Base-by-base conservation (phyloP, 2,888 invertebrate genomes). In the Branchinecta sandiegonensis region DNA sequence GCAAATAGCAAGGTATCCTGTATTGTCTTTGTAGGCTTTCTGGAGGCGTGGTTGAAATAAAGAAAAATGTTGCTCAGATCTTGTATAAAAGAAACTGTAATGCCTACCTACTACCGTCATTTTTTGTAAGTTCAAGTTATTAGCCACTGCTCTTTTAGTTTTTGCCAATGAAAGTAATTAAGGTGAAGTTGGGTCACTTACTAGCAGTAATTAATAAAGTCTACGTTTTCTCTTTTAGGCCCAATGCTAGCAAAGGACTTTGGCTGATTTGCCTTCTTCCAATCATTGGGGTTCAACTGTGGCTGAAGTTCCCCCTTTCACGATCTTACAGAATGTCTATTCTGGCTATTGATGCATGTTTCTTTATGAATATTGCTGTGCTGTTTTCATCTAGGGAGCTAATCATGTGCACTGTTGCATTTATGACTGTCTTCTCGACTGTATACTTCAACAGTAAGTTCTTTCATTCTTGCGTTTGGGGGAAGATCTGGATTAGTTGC, bases 241-340 rank as follows among this genome's bases (percentile, higher is more conserved):
- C 63, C 63, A 56, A 56, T 56, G 63, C 63, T 10, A 56, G 23
- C 23, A 56, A 56, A 56, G 63, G 63, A 56, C 23, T 56, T n/a
- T 56, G 63, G 63, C 14, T 56, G 10, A 56, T 56, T 17, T 17
- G 63, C 63, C 63, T 56, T 56, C 63, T 56, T n/a, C 63, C 63
- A n/a, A 56, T 56, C 10, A n/a, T 56, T 2, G 63, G 63, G 23
- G 63, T 10, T 56, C 63, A 56, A 9, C n/a, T 56, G n/a, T 56
- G 63, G 63, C 63, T 56, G 63, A n/a, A 10, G 63, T 56, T 56
- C 10, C 63, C 63, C 23, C 10, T 56, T n/a, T 56, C 63, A 10
- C 63, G 23, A 23, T 56, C 63, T 17, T 56, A 56, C 23, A 56
- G 23, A 56, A 23, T 56, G n/a, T 56, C 63, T 10, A 10, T 56